These are phyloP conservation scores for Drosophila pullipes DNA, from an alignment of 2,888 invertebrate species.

Conservation along the genomic window DNA sequence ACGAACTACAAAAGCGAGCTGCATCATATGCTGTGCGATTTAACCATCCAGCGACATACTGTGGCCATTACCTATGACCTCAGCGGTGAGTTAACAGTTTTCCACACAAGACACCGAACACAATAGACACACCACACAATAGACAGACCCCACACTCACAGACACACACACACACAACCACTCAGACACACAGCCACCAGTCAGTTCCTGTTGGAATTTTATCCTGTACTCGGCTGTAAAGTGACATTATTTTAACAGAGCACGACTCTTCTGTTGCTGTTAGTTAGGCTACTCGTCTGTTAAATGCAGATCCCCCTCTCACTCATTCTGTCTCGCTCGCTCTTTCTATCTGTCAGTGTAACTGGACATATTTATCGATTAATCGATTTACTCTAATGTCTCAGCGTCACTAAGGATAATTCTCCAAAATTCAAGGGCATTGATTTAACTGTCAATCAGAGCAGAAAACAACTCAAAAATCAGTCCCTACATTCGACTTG, in stretches of 20 bases:
- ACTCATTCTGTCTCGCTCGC: not conserved
- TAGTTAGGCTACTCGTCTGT: not conserved
- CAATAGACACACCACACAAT: not conserved
- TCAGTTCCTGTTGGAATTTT: not conserved
- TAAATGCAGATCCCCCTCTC: not conserved
- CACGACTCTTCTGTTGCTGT: not conserved
- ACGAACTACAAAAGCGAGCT: slow-evolving; percentile 64
- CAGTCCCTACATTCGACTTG: slow-evolving; percentile 33
- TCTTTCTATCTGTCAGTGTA: not conserved
- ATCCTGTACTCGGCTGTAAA: not conserved
- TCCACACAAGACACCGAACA: slow-evolving; percentile 6
- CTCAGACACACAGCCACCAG: not conserved
- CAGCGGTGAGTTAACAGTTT: slow-evolving; percentile 69
- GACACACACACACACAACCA: not conserved
- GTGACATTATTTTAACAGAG: slow-evolving; percentile 2
- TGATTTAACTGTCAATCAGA: slow-evolving; percentile 29
- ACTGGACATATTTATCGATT: not conserved
- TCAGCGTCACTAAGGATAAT: not conserved
- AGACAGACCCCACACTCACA: not conserved
- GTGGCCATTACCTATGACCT: slow-evolving; percentile 81
- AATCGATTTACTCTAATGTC: not conserved
- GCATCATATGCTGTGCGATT: slow-evolving; percentile 84
- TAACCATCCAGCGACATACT: slow-evolving; percentile 73
- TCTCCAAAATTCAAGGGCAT: not conserved
- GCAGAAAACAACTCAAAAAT: slow-evolving; percentile 2